Base-by-base conservation (phyloP, 2,113 vertebrate genomes). In the Chaetodon auriga region DNA sequence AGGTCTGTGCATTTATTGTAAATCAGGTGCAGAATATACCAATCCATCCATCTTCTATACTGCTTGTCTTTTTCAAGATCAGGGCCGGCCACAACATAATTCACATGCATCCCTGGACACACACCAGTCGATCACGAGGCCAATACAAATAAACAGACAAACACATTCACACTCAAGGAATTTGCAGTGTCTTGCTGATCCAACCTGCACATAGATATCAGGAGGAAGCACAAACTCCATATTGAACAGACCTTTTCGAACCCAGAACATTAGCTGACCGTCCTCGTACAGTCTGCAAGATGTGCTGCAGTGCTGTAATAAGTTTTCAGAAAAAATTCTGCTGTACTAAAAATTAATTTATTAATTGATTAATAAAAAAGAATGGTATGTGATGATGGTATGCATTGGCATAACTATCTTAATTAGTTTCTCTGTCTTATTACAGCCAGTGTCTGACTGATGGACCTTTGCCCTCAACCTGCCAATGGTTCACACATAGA, bases 401-500 rank as follows among this genome's bases (percentile, higher is more conserved):
- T 35, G 36, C 30, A 23, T 62, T n/a, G 61, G 25, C 2, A 12
- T 41, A 64, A 64, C 18, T 54, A 14, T 57, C 19, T 14, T 5
- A 30, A 75, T 41, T 0, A 43, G 61, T 53, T 21, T 49, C 13
- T 5, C 16, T 74, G 21, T 70, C 48, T 46, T 70, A 12, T 76
- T 46, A 35, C 36, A 55, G 23, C 6, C 63, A 12, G 13, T 23
- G 9, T 62, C 16, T 69, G 55, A 63, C 57, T 36, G 15, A 23
- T 38, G 70, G 65, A 76, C 65, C 73, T 64, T 75, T 76, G 8
- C 12, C 25, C 45, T 45, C 23, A 18, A 19, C 18, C 64, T 43
- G 54, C 16, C 13, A 10, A 63, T 62, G 25, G 16, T 57, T 57
- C 30, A 57, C 41, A 30, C 25, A 11, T 36, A 19, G 5, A 63